phyloP scores from a whole-genome alignment of 2,113 vertebrate genomes.

The human region GRCh38 chr12:124619501-124620000 shows the following conservation, averaged over 20 bases:
- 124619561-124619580: too few species aligned
- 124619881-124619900: neutral
- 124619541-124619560: rapidly evolving
- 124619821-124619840: too few species aligned
- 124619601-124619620: rapidly evolving
- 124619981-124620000: neutral
- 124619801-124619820: too few species aligned
- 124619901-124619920: neutral
- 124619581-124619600: neutral
- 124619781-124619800: too few species aligned
- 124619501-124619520: neutral
- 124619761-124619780: neutral
- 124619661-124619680: neutral
- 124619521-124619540: neutral
- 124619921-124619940: neutral
- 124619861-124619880: neutral
- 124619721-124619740: neutral
- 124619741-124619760: too few species aligned
- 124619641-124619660: neutral
- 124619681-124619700: neutral
- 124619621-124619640: rapidly evolving
- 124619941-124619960: rapidly evolving
- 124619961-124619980: neutral
- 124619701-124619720: neutral
- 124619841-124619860: neutral